Evolutionary conservation across 2,113 vertebrate genomes (phyloP).

Genomic region (Ranitomeya variabilis): DNA sequence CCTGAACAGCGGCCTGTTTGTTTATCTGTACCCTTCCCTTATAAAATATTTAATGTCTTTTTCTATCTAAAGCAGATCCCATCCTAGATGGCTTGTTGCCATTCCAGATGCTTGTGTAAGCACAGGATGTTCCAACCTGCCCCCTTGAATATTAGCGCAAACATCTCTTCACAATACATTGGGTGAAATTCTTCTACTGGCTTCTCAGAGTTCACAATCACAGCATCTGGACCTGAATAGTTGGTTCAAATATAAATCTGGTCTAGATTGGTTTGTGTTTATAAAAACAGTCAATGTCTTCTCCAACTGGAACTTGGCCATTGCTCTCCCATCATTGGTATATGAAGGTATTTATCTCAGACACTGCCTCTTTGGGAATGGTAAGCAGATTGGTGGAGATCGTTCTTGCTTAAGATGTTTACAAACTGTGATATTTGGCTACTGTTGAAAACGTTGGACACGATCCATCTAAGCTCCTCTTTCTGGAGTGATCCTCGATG

Average conservation of each 20-base stretch:
- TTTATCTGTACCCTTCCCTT: not conserved
- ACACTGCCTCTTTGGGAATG: not conserved
- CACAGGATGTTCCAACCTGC: conserved; percentile 27
- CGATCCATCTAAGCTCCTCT: not conserved
- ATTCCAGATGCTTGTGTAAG: conserved; percentile 21
- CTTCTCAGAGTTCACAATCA: not conserved
- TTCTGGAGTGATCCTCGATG: conserved; percentile 18
- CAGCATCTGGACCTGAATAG: conserved; percentile 31
- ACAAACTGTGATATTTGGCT: conserved; percentile 48
- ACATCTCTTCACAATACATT: not conserved
- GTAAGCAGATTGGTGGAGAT: conserved; percentile 11
- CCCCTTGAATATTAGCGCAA: not conserved
- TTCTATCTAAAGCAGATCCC: conserved; percentile 4
- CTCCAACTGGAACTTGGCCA: conserved; percentile 35
- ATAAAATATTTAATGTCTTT: not conserved
- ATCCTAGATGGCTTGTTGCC: conserved; percentile 22
- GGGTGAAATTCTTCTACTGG: not conserved
- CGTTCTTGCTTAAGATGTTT: conserved; percentile 24
- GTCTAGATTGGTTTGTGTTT: conserved; percentile 17
- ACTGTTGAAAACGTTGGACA: conserved; percentile 21
- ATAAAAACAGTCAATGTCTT: conserved; percentile 17
- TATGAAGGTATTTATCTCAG: conserved; percentile 2
- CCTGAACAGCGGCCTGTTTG: not conserved
- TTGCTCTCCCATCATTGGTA: not conserved
- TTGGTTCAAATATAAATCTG: conserved; percentile 1